These are phyloP conservation scores for Lanistes nyassanus DNA, from an alignment of 1,140 invertebrate species.

Conservation along the genomic window DNA sequence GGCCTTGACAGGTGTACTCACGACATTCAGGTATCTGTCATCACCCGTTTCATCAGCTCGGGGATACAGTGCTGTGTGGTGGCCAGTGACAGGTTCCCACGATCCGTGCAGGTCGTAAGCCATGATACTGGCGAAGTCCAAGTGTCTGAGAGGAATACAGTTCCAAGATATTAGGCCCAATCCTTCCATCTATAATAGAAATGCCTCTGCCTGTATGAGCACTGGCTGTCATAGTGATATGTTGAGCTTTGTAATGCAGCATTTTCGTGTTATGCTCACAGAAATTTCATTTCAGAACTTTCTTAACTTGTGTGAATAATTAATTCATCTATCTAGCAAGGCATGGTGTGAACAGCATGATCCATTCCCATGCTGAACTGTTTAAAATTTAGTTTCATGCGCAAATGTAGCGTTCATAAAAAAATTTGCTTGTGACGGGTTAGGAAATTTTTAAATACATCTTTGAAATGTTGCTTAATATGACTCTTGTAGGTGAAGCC, in stretches of 20 bases:
- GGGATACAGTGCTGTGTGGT: constrained; percentile 64
- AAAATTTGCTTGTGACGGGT: too few species aligned
- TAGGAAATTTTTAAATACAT: too few species aligned
- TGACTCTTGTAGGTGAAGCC: too few species aligned
- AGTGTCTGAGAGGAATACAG: constrained; percentile 72
- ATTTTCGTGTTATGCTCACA: too few species aligned
- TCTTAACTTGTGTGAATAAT: not conserved
- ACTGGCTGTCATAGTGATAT: not conserved
- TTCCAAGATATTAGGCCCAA: not conserved
- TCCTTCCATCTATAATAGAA: not conserved
- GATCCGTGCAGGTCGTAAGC: constrained; percentile 94
- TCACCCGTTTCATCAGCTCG: constrained; percentile 21
- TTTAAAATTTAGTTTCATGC: too few species aligned
- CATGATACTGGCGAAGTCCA: constrained; percentile 94
- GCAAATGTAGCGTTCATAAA: too few species aligned
- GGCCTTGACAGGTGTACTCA: constrained; percentile 10
- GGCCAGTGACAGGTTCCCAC: constrained; percentile 88
- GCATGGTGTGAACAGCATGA: too few species aligned
- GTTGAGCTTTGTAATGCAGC: too few species aligned
- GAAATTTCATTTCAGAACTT: not conserved
- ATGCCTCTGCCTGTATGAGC: not conserved
- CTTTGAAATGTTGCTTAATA: too few species aligned
- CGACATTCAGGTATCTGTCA: constrained; percentile 32
- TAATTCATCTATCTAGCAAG: not conserved
- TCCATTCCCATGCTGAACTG: too few species aligned